phyloP scores from a whole-genome alignment of 2,888 invertebrate genomes.

The Drosophila yooni region DNA sequence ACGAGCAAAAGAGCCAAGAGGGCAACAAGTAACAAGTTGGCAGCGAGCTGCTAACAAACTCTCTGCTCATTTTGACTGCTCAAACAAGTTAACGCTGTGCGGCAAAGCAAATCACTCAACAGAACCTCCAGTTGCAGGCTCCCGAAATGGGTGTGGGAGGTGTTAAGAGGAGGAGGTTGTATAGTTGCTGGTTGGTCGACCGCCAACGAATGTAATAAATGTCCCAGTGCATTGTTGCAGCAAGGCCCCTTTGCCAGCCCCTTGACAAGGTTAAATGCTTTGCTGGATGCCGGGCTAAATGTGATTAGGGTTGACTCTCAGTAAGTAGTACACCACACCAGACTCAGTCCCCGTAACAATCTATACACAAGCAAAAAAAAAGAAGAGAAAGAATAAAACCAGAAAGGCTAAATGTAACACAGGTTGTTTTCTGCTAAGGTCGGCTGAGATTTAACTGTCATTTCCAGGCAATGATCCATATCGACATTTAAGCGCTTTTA shows the following conservation, averaged over 20 bases:
- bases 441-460: conserved; percentile 56
- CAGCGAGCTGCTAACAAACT: conserved; percentile 26
- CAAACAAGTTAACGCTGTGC: conserved; percentile 59
- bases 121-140: conserved; percentile 32
- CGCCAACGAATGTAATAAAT: conserved; percentile 67
- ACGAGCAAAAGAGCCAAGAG: not conserved
- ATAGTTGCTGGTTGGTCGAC: conserved; percentile 16
- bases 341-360: conserved; percentile 6
- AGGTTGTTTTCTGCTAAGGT: conserved; percentile 19
- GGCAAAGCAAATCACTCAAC: conserved; percentile 71
- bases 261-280: conserved; percentile 54
- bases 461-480: conserved; percentile 69
- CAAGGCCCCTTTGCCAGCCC: conserved; percentile 9
- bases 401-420: conserved; percentile 1
- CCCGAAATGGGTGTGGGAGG: not conserved
- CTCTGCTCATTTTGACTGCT: conserved; percentile 48
- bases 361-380: not conserved
- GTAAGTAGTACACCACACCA: conserved; percentile 8
- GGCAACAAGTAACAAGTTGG: conserved; percentile 54
- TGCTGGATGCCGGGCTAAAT: conserved; percentile 37
- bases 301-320: conserved; percentile 61
- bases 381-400: conserved; percentile 1
- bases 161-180: no score
- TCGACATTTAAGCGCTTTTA: conserved; percentile 72
- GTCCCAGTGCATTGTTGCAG: conserved; percentile 64